Base-by-base conservation (phyloP, 1,140 invertebrate species). In the Ceratina japonica region DNA sequence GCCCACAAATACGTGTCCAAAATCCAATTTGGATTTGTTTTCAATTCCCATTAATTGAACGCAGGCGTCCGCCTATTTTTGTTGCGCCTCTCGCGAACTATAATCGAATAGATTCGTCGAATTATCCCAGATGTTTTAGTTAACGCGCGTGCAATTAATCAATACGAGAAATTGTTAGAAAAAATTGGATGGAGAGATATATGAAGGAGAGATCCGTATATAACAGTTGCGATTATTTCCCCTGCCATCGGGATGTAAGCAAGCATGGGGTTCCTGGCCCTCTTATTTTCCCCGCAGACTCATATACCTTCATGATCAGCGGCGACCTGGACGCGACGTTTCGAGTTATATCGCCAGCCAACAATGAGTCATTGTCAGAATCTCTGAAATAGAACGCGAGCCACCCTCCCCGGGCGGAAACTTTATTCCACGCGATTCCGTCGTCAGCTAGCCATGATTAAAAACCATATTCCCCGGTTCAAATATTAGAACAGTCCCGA, bases 291-390 rank as follows among this genome's bases (percentile, higher is more conserved):
- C 74, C 63, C 63, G 22, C 18, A 20, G 20, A 18, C 22, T 37
- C 18, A 49, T 61, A 79, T 56, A 74, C 37, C 65, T 65, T 73
- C 70, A 44, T 52, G 51, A 79, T 74, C 61, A 65, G 20, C 61
- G 16, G 70, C 15, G 62, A 27, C 24, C 79, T 76, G 73, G 44
- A 58, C n/a, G 37, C 27, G 73, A 76, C 79, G 44, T 70, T 63
- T 76, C 73, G 54, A 66, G 64, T 74, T 75, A 80, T 80, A 80
- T 70, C 56, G 18, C 59, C 15, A 16, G 10, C 37, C 31, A 56
- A 49, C 73, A 70, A 80, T 80, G 79, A 80, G 73, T 80, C 73
- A 69, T 80, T 80, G 73, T 76, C 56, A 76, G 65, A 76, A 63
- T 75, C 76, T 76, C 58, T 76, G 22, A 54, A 75, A 76, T 37